Percentiles rank a stretch among this genome's conserved stretches.
These are phyloP conservation scores for Brienomyrus longianalis DNA, from an alignment of 2,113 vertebrate genomes.

Conservation along the genomic window DNA sequence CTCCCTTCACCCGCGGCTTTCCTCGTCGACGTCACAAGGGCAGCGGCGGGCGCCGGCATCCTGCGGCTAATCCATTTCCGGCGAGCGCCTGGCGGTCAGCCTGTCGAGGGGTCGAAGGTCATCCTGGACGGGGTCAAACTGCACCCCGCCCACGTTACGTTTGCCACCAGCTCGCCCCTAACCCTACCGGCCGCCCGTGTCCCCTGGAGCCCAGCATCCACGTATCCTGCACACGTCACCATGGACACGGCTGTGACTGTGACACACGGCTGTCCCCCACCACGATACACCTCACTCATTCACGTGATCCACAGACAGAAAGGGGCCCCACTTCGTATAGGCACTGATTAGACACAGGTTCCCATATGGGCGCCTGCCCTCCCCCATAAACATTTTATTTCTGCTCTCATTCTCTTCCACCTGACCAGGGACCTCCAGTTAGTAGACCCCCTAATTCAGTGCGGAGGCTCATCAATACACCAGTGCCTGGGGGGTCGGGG, in stretches of 20 bases:
- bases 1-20: background rate
- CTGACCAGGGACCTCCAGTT: constrained; percentile 1
- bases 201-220: background rate
- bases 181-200: background rate
- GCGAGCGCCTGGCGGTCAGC: background rate
- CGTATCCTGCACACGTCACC: background rate
- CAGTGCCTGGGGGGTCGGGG: background rate
- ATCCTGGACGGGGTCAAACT: background rate
- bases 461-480: background rate
- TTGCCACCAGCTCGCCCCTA: background rate
- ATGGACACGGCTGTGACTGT: background rate
- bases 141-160: background rate
- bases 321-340: background rate
- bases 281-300: background rate
- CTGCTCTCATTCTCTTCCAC: background rate
- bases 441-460: background rate
- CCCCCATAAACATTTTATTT: background rate
- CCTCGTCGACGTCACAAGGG: background rate
- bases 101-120: background rate
- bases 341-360: background rate
- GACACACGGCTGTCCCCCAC: background rate
- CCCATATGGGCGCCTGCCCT: background rate
- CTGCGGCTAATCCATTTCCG: background rate
- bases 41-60: background rate
- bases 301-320: background rate